phyloP scores from a whole-genome alignment of 2,888 invertebrate genomes.

The Ferdinandea cuprea region DNA sequence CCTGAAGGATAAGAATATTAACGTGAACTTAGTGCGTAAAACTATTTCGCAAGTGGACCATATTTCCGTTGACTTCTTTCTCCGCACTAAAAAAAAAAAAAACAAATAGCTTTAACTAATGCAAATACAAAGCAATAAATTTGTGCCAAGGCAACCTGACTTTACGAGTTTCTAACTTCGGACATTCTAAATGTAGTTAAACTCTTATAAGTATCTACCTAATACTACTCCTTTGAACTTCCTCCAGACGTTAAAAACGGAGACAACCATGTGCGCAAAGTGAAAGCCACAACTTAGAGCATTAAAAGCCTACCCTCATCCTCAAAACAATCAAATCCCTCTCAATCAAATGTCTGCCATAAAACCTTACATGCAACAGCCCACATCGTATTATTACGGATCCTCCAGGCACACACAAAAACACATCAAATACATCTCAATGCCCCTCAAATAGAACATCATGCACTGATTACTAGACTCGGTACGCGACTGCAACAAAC shows the following conservation, averaged over 20 bases:
- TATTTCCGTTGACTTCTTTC: too few relatives aligned
- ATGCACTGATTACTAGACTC: slow-evolving; percentile 66
- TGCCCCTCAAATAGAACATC: slow-evolving; percentile 67
- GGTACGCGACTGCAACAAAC: slow-evolving; percentile 19
- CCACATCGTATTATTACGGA: slow-evolving; percentile 58
- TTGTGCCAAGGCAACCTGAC: too few relatives aligned
- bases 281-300: slow-evolving; percentile 31
- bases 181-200: too few relatives aligned
- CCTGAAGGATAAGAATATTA: too few relatives aligned
- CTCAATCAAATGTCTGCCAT: slow-evolving; percentile 52
- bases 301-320: slow-evolving; percentile 55
- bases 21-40: too few relatives aligned
- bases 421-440: slow-evolving; percentile 71
- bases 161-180: too few relatives aligned
- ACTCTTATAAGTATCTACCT: not conserved
- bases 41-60: too few relatives aligned
- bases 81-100: too few relatives aligned
- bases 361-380: slow-evolving; percentile 63
- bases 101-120: too few relatives aligned
- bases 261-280: not conserved
- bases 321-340: slow-evolving; percentile 42
- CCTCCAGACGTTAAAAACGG: too few relatives aligned
- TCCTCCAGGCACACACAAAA: slow-evolving; percentile 32
- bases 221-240: too few relatives aligned
- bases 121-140: too few relatives aligned